phyloP scores from a whole-genome alignment of 1,140 invertebrate genomes.

The Micrasema minimum region DNA sequence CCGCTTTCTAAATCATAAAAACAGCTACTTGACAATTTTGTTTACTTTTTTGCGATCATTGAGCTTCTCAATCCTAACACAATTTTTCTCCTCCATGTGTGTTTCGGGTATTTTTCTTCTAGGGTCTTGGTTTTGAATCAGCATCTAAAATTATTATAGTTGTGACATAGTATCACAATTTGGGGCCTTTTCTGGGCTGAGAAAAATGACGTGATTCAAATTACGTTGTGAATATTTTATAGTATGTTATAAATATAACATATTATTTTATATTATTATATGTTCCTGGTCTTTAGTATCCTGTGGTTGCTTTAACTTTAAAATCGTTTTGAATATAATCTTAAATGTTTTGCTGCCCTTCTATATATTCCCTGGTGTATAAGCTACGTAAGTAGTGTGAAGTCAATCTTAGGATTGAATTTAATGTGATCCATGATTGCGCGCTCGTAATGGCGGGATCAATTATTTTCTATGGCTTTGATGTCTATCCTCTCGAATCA shows the following conservation, averaged over 20 bases:
- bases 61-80: conserved; percentile 51
- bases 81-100: conserved; percentile 4
- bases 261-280: too few species aligned
- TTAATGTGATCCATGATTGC: conserved; percentile 50
- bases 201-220: conserved; percentile 59
- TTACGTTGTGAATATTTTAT: conserved; percentile 56
- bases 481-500: too few species aligned
- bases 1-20: conserved; percentile 60
- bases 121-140: conserved; percentile 55
- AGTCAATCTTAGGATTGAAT: conserved; percentile 55
- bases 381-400: conserved; percentile 56
- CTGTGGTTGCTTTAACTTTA: conserved; percentile 48
- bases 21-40: conserved; percentile 52
- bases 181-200: conserved; percentile 60
- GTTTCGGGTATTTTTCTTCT: conserved; percentile 12
- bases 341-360: conserved; percentile 55
- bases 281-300: conserved; percentile 47
- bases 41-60: conserved; percentile 54
- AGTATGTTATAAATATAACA: conserved; percentile 55
- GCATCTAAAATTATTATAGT: conserved; percentile 52
- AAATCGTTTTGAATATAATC: conserved; percentile 57
- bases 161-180: conserved; percentile 58
- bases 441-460: too few species aligned
- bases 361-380: conserved; percentile 56
- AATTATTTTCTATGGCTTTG: too few species aligned